Evolutionary conservation across 2,113 vertebrate genomes (phyloP), one percentile per base, ranked within the genome.

Genomic region (Lycaon pictus): DNA sequence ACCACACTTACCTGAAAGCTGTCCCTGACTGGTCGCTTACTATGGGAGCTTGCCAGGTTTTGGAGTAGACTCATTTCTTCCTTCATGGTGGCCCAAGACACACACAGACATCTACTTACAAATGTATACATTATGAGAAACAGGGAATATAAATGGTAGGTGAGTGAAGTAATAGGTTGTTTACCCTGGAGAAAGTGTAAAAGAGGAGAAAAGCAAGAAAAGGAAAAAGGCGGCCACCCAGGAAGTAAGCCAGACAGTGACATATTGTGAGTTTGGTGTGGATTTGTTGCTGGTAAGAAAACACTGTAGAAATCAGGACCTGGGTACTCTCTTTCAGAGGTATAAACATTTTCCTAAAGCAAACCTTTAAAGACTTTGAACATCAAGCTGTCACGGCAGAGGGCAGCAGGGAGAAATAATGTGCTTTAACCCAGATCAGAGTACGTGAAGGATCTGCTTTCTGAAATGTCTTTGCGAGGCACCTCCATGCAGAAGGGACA

Each of bases 331-430:
- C 65, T 90, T 91, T 95, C n/a, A 72, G 89, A 85, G 72, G 84
- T 92, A 93, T 37, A 96, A 84, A 90, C 60, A 95, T 96, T 90
- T 96, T 88, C 96, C 74, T 88, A 96, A 95, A 96, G 84, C 74
- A 89, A 96, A 80, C 23, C 76, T 95, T 95, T 93, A 83, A 95
- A 96, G 58, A 77, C 48, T 95, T 93, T 76, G 51, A 96, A 88
- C 63, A 93, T 95, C 63, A 96, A 90, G 82, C 83, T 96, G 69
- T 90, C 83, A 81, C 25, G 11, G 63, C 79, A 97, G 74, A 96
- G 15, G 58, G 55, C 83, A 97, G 55, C 11, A 62, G 87, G 60
- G 74, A 96, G 87, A 96, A 97, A 95, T 7, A 60, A 56, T 90
- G 65, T 63, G 92, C 83, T 96, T 74, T 84, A 95, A 55, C 25